These are phyloP conservation scores for Struthidea cinerea DNA, from an alignment of 2,113 vertebrate genomes.

Conservation along the genomic window DNA sequence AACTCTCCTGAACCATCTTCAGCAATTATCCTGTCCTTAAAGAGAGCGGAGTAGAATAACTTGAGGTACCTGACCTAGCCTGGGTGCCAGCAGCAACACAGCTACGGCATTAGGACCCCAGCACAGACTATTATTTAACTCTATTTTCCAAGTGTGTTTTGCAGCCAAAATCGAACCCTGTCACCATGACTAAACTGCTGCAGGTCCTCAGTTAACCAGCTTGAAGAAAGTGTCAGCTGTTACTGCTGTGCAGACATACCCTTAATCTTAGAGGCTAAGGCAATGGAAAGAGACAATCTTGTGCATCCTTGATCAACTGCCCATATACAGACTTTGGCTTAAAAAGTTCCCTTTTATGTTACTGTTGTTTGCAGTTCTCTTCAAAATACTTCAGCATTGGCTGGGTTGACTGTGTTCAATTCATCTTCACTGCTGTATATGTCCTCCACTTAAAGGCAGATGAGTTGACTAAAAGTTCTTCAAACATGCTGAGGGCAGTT, in stretches of 20 bases:
- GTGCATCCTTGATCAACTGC: background rate
- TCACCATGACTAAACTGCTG: background rate
- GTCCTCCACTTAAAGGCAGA: background rate
- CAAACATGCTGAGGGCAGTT: background rate
- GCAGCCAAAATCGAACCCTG: background rate
- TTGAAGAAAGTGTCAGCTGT: background rate
- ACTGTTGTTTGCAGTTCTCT: background rate
- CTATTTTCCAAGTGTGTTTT: background rate
- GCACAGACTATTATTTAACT: background rate
- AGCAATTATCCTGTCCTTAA: background rate
- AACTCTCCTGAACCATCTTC: background rate
- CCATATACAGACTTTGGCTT: conserved; percentile 36
- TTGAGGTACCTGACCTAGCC: background rate
- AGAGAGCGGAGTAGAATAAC: background rate
- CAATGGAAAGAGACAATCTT: conserved; percentile 2
- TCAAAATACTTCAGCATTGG: background rate
- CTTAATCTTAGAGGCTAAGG: conserved; percentile 14
- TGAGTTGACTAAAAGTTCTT: background rate
- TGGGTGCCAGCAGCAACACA: background rate
- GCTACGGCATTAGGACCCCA: background rate
- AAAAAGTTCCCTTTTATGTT: conserved; percentile 1
- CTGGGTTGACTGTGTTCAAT: background rate
- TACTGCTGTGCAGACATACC: background rate
- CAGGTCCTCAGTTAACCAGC: background rate
- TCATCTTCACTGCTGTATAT: background rate